Base-by-base conservation (phyloP, 2,888 invertebrate species). In the Rhabditoides inermis region DNA sequence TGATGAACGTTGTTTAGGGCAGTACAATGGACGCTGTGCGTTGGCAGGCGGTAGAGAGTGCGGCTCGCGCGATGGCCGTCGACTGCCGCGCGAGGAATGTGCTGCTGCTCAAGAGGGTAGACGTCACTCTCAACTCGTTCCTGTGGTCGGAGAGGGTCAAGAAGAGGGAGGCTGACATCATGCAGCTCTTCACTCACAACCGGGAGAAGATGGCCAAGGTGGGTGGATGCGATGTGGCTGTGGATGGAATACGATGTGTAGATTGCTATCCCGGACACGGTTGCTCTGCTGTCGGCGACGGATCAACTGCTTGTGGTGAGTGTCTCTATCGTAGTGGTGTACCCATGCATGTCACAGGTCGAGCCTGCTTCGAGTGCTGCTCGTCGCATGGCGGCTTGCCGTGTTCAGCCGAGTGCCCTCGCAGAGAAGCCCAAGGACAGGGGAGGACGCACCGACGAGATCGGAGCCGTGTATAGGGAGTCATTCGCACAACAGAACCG, bases 81-180 rank as follows among this genome's bases (percentile, higher is more conserved):
- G 64, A 64, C 39, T 60, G 60, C 32, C 52, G 58, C 22, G 55
- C 58, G 15, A 59, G 66, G 15, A 55, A 57, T 28, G 44, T 66
- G 76, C 88, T 90, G 81, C 82, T 95, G 60, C 80, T 94, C 5
- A 90, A 90, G 47, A 82, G 95, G 45, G 79, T 95, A 32, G 94
- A 95, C 77, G 91, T 92, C 55, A 98, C 95, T 0, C 85, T 95
- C 69, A 89, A 91, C 78, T 94, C 94, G 49, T 98, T 95, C 78
- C 85, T 77, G 60, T 82, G 82, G 82, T 61, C 66, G 30, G 70
- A 68, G 45, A 56, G 65, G 12, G 49, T 69, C 7, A 53, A 58
- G 18, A 39, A 58, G 12, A 53, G 61, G 40, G 60, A 63, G 48
- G 52, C 46, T 7, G 51, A 63, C 18, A 67, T 70, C 46, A 53